A percentile compares a stretch with the other conserved stretches of the same genome.
These are phyloP conservation scores for Drosophila paracracens DNA, from an alignment of 2,888 invertebrate genomes.

Conservation along the genomic window DNA sequence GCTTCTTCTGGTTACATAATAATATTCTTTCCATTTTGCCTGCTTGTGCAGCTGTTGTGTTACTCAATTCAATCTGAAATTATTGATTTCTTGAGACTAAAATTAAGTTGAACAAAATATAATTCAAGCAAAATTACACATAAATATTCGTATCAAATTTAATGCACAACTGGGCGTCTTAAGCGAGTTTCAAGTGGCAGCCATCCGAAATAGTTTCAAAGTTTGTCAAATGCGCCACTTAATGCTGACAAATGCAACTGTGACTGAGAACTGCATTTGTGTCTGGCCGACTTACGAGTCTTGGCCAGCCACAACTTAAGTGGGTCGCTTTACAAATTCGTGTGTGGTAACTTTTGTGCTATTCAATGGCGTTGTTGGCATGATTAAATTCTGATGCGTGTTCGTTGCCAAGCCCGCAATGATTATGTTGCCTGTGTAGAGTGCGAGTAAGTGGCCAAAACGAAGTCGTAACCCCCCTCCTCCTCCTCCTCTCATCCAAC, in stretches of 20 bases:
- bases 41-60: not conserved
- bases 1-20: not conserved
- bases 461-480: conserved; percentile 1
- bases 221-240: conserved; percentile 10
- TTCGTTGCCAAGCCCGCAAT: conserved; percentile 48
- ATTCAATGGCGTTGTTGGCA: conserved; percentile 57
- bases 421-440: conserved; percentile 62
- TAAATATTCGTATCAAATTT: not conserved
- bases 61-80: not conserved
- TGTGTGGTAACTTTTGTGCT: conserved; percentile 37
- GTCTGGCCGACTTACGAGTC: conserved; percentile 42
- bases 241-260: conserved; percentile 22
- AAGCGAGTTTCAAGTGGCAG: conserved; percentile 1
- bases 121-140: not conserved
- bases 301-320: conserved; percentile 21
- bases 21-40: not conserved
- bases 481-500: not conserved
- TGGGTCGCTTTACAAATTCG: conserved; percentile 46
- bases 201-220: not conserved
- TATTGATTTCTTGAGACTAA: not conserved
- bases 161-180: not conserved
- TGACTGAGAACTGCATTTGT: conserved; percentile 32
- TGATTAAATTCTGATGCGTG: conserved; percentile 74
- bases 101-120: not conserved
- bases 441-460: conserved; percentile 39